Evolutionary conservation across 2,888 invertebrate genomes (phyloP), one percentile per base, ranked within the genome.

Genomic region (Drosophila phalerata): DNA sequence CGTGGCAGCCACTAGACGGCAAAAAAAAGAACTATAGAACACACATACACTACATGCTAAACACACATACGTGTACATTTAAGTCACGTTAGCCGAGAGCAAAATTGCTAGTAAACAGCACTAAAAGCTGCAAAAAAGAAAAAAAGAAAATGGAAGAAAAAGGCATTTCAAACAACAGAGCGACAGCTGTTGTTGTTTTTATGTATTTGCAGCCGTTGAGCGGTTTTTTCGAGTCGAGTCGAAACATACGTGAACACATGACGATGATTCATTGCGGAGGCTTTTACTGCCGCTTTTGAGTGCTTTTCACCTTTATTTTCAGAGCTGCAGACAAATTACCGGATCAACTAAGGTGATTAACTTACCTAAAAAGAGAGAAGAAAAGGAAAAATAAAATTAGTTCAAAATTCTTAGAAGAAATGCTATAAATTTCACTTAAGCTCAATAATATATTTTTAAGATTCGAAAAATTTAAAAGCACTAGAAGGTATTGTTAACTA

Each of bases 351-450:
- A 34, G 15, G 30, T 55, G 19, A 28, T 8, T 25, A 45, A 79
- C 80, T 81, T 81, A 81, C 80, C 80, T 81, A 48, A n/a, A 81
- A 78, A 69, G 71, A 73, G 28, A 77, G 3, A 2, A 40, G 19
- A 13, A 40, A 32, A 51, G 48, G 4, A 6, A n/a, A 40, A 48
- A 28, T 9, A 28, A 45, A 71, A 82, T 83, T 73, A 79, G 73
- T 64, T 17, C 17, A 8, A 5, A 37, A 8, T 17, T 42, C 11
- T 1, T 13, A 6, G 11, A 11, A 38, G 3, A 15, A 48, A 48
- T 0, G 5, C 1, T 28, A 3, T 17, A 17, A 28, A 57, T 8
- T n/a, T 1, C 4, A 10, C 6, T 17, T 17, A 48, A 28, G 15
- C 30, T 49, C 22, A 49, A 10, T n/a, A 53, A 11, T 28, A 17